Evolutionary conservation across 2,797 vertebrate species (phyloP).

Genomic region (Hybognathus amarus): DNA sequence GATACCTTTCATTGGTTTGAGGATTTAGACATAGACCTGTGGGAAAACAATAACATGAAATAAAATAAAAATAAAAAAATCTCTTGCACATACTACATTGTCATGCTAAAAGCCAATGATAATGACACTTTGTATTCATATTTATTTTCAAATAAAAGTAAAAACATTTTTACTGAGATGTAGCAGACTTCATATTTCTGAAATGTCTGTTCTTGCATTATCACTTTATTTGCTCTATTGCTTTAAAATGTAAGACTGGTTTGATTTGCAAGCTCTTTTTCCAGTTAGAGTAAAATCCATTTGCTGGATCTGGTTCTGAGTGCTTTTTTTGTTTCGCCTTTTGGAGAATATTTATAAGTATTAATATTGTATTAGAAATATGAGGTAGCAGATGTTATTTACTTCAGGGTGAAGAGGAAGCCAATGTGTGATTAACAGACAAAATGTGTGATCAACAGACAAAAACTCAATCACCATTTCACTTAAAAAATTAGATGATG

Average conservation of each 20-base stretch:
- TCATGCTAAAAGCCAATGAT: neutral
- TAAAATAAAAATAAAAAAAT: neutral
- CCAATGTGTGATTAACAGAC: neutral
- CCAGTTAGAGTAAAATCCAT: neutral
- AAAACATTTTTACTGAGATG: neutral
- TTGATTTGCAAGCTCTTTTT: neutral
- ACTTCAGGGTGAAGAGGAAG: constrained; percentile 17
- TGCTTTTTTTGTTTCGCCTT: constrained; percentile 16
- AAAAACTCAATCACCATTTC: constrained; percentile 1
- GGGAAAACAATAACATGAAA: neutral
- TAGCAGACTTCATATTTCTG: neutral
- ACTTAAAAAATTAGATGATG: neutral
- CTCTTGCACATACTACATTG: neutral
- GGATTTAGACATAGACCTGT: neutral
- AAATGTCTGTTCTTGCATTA: neutral
- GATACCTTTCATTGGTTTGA: neutral
- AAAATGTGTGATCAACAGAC: too few relatives aligned
- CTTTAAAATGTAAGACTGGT: neutral
- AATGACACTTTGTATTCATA: neutral
- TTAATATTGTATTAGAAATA: constrained; percentile 19
- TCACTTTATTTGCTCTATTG: neutral
- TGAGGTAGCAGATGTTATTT: constrained; percentile 42
- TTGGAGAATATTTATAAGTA: constrained; percentile 43
- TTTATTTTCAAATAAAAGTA: constrained; percentile 11
- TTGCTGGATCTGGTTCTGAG: neutral